Percentiles rank a stretch among this genome's conserved stretches.
Evolutionary conservation across 1,140 invertebrate species (phyloP).

Genomic region (Microvelia longipes): DNA sequence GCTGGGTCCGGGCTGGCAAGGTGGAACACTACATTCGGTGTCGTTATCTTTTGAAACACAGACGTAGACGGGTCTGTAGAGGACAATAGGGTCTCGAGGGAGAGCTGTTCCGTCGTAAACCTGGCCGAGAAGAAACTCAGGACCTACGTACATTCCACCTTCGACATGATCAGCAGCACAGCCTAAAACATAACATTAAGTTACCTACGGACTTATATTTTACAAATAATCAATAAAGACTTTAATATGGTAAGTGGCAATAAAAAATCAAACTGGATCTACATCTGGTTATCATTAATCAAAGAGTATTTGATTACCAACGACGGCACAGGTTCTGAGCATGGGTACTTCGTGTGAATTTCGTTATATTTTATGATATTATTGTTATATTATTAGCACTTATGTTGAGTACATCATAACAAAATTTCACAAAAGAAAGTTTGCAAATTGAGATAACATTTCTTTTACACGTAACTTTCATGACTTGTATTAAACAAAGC

Average conservation of each 20-base stretch:
- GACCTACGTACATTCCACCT: conserved; percentile 65
- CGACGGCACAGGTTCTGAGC: no score
- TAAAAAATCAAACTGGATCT: background rate
- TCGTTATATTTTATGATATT: no score
- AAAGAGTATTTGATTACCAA: background rate
- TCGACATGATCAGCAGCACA: conserved; percentile 53
- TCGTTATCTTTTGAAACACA: conserved; percentile 11
- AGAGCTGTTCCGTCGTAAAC: conserved; percentile 55
- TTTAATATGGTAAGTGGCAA: background rate
- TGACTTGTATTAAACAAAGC: no score
- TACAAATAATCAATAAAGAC: background rate
- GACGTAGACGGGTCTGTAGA: conserved; percentile 33
- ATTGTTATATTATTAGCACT: no score
- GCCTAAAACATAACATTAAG: conserved; percentile 34
- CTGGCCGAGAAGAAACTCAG: conserved; percentile 64
- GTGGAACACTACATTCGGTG: background rate
- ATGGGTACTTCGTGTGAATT: no score
- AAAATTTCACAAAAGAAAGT: no score
- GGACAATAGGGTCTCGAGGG: conserved; percentile 37
- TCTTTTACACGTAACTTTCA: no score
- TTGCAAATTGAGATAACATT: no score
- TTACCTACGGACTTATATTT: no score
- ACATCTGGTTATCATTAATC: background rate
- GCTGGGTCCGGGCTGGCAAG: background rate
- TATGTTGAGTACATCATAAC: no score